Evolutionary conservation across 2,113 vertebrate species (phyloP).

Genomic region (Acinonyx jubatus): DNA sequence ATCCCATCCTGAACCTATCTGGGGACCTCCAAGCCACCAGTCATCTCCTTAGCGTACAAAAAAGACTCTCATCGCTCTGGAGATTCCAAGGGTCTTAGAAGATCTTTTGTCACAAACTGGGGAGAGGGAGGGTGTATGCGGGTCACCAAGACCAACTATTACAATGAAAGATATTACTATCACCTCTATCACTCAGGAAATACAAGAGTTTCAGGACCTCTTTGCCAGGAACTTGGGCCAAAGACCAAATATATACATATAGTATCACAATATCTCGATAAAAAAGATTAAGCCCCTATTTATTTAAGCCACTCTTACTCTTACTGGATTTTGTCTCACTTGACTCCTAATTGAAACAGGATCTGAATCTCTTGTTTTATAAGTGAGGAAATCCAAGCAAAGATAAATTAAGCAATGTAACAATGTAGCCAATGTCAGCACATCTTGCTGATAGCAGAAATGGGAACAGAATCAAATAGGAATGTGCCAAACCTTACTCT

Average conservation of each 20-base stretch:
- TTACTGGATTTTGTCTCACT: not conserved
- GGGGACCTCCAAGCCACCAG: not conserved
- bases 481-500: not conserved
- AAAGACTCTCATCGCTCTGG: not conserved
- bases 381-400: not conserved
- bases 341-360: not conserved
- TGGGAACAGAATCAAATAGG: not conserved
- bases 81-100: not conserved
- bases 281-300: not conserved
- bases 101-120: not conserved
- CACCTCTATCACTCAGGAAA: not conserved
- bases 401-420: not conserved
- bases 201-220: not conserved
- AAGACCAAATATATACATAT: not conserved
- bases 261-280: not conserved
- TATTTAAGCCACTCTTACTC: not conserved
- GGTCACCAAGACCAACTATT: not conserved
- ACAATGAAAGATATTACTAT: not conserved
- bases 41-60: not conserved
- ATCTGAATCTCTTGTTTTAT: not conserved
- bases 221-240: not conserved
- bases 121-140: not conserved
- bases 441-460: not conserved
- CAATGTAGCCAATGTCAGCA: not conserved
- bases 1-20: not conserved